A percentile compares a stretch with the other conserved stretches of the same genome.
Conservation (phyloP, 2,888 invertebrate species). For the Drosophila subquinaria region DNA sequence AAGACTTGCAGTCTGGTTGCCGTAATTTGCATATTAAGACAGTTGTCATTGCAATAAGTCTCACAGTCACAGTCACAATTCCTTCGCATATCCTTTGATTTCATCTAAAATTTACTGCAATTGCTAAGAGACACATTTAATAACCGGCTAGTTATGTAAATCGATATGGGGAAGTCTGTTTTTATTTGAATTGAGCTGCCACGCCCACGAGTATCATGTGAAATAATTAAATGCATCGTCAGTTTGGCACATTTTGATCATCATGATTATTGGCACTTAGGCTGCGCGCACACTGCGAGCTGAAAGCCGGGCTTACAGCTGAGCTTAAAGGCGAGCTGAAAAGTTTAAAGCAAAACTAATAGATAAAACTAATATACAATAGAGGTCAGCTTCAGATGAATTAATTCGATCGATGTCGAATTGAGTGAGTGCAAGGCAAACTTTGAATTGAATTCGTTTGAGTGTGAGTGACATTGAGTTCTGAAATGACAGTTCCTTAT, state of each 20-base stretch:
- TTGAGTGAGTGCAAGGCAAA: too few relatives aligned
- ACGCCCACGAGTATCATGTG: slow-evolving; percentile 14
- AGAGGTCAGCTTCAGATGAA: too few relatives aligned
- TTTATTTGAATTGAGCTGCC: slow-evolving; percentile 9
- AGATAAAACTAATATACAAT: too few relatives aligned
- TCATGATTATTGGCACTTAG: slow-evolving; percentile 50
- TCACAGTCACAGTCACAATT: neutral
- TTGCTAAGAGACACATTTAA: slow-evolving; percentile 7
- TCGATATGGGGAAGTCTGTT: neutral
- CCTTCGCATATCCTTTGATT: neutral
- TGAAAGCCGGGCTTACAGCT: too few relatives aligned
- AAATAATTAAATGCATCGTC: slow-evolving; percentile 69
- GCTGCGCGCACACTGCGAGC: too few relatives aligned
- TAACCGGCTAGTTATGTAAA: neutral
- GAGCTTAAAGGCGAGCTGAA: too few relatives aligned
- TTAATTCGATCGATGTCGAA: too few relatives aligned
- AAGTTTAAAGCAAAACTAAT: too few relatives aligned
- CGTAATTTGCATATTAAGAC: slow-evolving; percentile 11
- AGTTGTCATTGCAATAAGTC: neutral
- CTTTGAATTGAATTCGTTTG: too few relatives aligned
- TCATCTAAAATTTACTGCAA: slow-evolving; percentile 3
- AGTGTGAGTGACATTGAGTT: too few relatives aligned
- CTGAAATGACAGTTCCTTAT: too few relatives aligned
- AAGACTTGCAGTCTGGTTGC: slow-evolving; percentile 12
- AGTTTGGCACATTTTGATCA: slow-evolving; percentile 43